Percentiles rank a stretch among this genome's conserved stretches.
Conservation (phyloP, 2,888 invertebrate genomes). For the Noctuana brunneofusca region DNA sequence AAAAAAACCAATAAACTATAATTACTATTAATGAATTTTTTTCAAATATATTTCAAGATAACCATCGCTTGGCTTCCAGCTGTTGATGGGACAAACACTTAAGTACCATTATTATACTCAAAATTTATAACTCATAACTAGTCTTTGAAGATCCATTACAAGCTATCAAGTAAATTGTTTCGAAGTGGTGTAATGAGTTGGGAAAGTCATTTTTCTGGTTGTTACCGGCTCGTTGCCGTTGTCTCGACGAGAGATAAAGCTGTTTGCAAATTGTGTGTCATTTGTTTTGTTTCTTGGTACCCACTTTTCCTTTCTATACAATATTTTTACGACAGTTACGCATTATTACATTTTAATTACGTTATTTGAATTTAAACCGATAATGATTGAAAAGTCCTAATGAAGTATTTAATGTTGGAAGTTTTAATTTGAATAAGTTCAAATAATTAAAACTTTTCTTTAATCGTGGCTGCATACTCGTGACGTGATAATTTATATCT, state of each 20-base stretch:
- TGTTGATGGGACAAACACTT: background rate
- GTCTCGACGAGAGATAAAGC: constrained; percentile 12
- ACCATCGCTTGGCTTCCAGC: background rate
- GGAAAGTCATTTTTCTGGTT: constrained; percentile 31
- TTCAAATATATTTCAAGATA: no score
- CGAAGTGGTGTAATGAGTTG: constrained; percentile 29
- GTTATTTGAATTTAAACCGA: no score
- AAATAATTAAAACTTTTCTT: background rate
- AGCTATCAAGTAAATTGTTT: constrained; percentile 31
- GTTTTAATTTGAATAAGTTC: no score
- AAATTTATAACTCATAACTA: constrained; percentile 23
- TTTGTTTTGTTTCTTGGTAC: constrained; percentile 4
- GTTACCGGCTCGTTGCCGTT: constrained; percentile 3
- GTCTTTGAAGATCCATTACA: constrained; percentile 29
- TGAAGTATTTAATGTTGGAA: no score
- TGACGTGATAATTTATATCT: background rate
- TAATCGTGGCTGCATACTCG: background rate
- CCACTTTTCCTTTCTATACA: background rate
- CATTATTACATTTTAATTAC: no score
- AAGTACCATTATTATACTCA: background rate
- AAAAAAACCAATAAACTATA: no score
- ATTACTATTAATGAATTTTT: no score
- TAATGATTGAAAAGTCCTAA: no score
- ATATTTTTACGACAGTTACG: background rate
- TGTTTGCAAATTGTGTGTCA: constrained; percentile 13